phyloP scores from a whole-genome alignment of 2,888 invertebrate species.

The Aleiodes leptofemur region DNA sequence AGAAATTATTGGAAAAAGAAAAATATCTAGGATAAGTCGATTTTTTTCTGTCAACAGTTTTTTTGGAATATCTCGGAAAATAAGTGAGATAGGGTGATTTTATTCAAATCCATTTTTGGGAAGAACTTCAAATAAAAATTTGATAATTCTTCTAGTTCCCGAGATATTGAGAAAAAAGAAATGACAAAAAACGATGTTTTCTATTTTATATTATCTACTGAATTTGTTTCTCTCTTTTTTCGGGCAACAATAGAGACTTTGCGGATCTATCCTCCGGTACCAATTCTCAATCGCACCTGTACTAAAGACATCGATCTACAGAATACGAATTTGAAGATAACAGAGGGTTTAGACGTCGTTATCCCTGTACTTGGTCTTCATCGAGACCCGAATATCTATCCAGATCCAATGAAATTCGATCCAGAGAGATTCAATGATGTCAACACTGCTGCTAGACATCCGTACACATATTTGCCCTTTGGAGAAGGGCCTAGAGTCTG shows the following conservation, averaged over 20 bases:
- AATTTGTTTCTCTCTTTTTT: neutral
- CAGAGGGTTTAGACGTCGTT: conserved; percentile 64
- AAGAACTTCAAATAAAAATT: no score
- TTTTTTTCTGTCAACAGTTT: no score
- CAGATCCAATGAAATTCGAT: conserved; percentile 76
- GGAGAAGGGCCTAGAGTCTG: conserved; percentile 68
- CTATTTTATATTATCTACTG: no score
- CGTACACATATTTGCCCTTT: conserved; percentile 66
- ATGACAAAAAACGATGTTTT: no score
- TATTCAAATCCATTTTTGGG: neutral
- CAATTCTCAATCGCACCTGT: conserved; percentile 69
- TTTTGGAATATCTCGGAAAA: no score
- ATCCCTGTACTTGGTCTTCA: conserved; percentile 75
- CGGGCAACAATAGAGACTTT: conserved; percentile 64
- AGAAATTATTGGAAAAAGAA: no score
- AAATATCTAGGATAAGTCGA: no score
- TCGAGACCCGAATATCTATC: conserved; percentile 75
- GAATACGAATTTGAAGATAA: conserved; percentile 58
- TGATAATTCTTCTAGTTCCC: no score
- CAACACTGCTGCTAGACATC: conserved; percentile 60
- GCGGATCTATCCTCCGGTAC: conserved; percentile 72
- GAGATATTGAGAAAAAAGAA: no score
- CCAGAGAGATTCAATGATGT: conserved; percentile 76
- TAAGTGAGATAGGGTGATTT: no score
- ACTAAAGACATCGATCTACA: conserved; percentile 65